phyloP scores from a whole-genome alignment of 2,797 vertebrate genomes.

The Tenualosa ilisha region DNA sequence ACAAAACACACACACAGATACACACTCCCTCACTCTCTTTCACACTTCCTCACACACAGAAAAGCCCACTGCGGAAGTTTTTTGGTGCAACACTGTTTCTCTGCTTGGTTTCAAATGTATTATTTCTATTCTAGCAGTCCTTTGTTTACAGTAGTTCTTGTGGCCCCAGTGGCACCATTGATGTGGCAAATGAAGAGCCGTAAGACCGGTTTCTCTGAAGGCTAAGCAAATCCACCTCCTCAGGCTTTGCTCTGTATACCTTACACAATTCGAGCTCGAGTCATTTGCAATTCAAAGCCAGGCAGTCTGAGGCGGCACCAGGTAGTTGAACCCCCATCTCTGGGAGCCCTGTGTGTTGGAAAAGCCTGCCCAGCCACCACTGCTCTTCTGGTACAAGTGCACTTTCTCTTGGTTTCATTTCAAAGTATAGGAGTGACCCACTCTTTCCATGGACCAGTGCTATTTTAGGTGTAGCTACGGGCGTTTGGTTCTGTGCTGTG shows the following conservation, averaged over 20 bases:
- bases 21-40: not conserved
- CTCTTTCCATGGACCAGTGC: not conserved
- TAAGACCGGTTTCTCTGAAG: not conserved
- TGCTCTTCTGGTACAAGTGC: not conserved
- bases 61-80: not conserved
- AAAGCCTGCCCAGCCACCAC: not conserved
- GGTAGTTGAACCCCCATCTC: not conserved
- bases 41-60: not conserved
- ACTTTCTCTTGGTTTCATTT: not conserved
- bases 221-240: not conserved
- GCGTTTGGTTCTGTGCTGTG: too few relatives aligned
- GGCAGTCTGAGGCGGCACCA: not conserved
- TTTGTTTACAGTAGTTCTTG: too few relatives aligned
- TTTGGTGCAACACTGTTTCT: too few relatives aligned
- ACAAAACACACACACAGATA: not conserved
- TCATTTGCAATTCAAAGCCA: slow-evolving; percentile 2
- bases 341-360: not conserved
- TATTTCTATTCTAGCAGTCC: too few relatives aligned
- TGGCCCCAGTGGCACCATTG: too few relatives aligned
- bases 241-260: not conserved
- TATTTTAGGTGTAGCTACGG: not conserved
- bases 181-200: not conserved
- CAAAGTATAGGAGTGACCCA: not conserved
- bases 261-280: not conserved
- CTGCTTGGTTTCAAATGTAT: too few relatives aligned